These are phyloP conservation scores for Ancistrus triradiatus DNA, from an alignment of 2,113 vertebrate genomes.

Conservation along the genomic window DNA sequence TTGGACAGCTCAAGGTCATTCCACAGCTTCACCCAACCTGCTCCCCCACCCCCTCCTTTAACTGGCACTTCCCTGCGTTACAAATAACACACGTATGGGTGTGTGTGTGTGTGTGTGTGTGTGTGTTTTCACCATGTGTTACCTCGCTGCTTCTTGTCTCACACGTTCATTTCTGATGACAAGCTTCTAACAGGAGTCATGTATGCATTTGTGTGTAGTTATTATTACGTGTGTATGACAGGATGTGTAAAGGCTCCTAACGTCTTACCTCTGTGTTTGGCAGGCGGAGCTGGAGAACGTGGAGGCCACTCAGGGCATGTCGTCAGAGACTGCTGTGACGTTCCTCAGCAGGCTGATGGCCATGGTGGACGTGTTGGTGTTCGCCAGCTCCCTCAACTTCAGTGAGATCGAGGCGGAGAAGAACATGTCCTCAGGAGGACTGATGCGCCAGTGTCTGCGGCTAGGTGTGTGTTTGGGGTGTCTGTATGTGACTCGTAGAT, in stretches of 20 bases:
- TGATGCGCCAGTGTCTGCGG: conserved; percentile 95
- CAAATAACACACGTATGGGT: too few species aligned
- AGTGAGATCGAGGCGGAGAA: conserved; percentile 99
- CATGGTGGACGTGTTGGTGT: conserved; percentile 97
- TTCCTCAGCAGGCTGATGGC: conserved; percentile 97
- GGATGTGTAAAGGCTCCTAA: neutral
- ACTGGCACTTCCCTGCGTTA: neutral
- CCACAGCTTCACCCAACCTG: neutral
- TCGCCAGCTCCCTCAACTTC: conserved; percentile 98
- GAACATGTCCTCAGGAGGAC: conserved; percentile 97
- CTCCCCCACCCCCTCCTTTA: neutral
- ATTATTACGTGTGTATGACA: neutral
- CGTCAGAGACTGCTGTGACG: conserved; percentile 94
- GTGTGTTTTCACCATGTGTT: conserved; percentile 27
- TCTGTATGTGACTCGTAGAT: neutral
- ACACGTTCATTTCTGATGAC: conserved; percentile 4
- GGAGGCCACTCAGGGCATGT: conserved; percentile 98
- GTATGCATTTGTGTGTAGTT: neutral
- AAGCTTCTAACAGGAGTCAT: too few species aligned
- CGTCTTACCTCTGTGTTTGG: conserved; percentile 2
- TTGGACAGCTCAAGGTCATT: neutral
- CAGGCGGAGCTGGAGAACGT: conserved; percentile 97
- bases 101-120: conserved; percentile 38
- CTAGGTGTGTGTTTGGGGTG: conserved; percentile 76
- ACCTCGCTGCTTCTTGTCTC: neutral